Base-by-base conservation (phyloP, 2,113 vertebrate genomes). In the Malurus elegans region DNA sequence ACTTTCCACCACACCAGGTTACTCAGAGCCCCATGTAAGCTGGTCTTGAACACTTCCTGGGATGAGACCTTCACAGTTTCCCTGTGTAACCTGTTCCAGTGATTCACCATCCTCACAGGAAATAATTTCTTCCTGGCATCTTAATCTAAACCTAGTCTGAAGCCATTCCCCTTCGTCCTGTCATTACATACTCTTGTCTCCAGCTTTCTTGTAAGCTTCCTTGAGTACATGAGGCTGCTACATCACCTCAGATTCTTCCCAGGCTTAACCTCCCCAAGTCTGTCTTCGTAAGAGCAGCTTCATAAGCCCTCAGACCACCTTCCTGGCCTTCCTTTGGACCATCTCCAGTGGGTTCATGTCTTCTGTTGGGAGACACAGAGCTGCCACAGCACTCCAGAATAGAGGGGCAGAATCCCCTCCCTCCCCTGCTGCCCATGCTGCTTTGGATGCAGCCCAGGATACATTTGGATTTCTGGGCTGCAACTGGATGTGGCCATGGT, bases 401-500 rank as follows among this genome's bases (percentile, higher is more conserved):
- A 56, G 34, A 42, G 50, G 26, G 51, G 20, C 31, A 73, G 26
- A 58, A 51, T 32, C 8, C 13, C 12, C 7, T 44, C 8, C 9
- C 13, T 38, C 5, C 2, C 14, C 24, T 40, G 11, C 50, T 88
- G 40, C 1, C 20, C 14, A 12, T 0, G 0, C 26, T 32, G 8
- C 44, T 88, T 73, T 51, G 32, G 18, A 13, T 58, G 51, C 32
- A 73, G 16, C 28, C 36, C 44, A 38, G 28, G 32, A 38, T 28
- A 24, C 45, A 4, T 28, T 11, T 73, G 51, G 36, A 9, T 44
- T 65, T 65, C 58, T 57, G 40, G 26, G 18, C 21, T 50, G 18
- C 12, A 16, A 32, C 14, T 32, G 31, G 20, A 7, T 12, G 6
- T 36, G 12, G 6, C 50, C 40, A 21, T 14, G 14, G 17, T 56